Percentiles rank a stretch among this genome's conserved stretches.
phyloP scores from a whole-genome alignment of 2,113 vertebrate species.

The Dunckerocampus dactyliophorus region DNA sequence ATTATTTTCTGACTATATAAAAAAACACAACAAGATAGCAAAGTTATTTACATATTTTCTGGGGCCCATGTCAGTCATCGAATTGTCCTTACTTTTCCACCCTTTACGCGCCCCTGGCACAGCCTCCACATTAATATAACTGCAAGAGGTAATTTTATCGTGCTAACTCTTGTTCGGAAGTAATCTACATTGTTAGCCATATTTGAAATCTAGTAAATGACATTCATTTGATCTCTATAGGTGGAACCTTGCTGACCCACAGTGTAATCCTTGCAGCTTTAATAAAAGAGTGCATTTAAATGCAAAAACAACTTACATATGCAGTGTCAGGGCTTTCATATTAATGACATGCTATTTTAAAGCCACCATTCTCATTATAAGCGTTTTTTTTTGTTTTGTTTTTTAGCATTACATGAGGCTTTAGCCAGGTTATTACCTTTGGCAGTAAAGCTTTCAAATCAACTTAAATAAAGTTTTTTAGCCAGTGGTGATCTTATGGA shows the following conservation, averaged over 20 bases:
- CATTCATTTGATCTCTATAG: conserved; percentile 25
- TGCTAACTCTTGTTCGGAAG: background rate
- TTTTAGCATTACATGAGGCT: too few relatives aligned
- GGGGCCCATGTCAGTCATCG: too few relatives aligned
- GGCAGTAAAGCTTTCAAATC: conserved; percentile 28
- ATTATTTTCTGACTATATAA: too few relatives aligned
- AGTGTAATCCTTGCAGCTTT: conserved; percentile 34
- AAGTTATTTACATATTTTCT: too few relatives aligned
- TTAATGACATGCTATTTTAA: conserved; percentile 50
- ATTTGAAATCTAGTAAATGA: conserved; percentile 3
- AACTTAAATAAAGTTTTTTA: conserved; percentile 13
- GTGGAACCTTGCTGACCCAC: conserved; percentile 20
- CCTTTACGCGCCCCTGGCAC: too few relatives aligned
- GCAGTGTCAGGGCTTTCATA: conserved; percentile 36
- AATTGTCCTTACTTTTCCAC: too few relatives aligned
- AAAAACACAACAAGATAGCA: too few relatives aligned
- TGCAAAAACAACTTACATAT: conserved; percentile 48
- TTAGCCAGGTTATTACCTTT: conserved; percentile 12
- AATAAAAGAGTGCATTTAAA: conserved; percentile 55
- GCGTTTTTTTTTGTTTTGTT: conserved; percentile 16
- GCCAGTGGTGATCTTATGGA: background rate
- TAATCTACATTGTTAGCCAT: background rate
- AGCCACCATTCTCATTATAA: conserved; percentile 31
- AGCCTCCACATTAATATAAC: background rate
- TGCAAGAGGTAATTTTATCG: background rate